Percentiles rank a stretch among this genome's conserved stretches.
These are phyloP conservation scores for Coecobrya sp. DNA, from an alignment of 2,888 invertebrate genomes.

Conservation along the genomic window DNA sequence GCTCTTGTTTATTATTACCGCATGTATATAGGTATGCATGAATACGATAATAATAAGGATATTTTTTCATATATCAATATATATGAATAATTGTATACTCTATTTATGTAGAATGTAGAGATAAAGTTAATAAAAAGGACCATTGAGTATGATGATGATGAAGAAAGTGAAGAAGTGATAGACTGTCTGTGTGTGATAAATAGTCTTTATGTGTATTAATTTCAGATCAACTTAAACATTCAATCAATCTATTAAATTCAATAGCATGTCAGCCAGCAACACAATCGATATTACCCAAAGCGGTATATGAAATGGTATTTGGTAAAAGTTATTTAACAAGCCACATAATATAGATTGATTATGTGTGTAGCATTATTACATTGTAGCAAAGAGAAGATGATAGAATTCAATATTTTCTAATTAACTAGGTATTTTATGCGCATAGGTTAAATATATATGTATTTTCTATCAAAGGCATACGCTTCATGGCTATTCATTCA, in stretches of 20 bases:
- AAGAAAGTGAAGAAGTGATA: slow-evolving; percentile 17
- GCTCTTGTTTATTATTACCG: slow-evolving; percentile 58
- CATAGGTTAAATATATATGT: not conserved
- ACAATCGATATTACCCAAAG: slow-evolving; percentile 24
- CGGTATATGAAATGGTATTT: not conserved
- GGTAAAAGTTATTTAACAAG: not conserved
- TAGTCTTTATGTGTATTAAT: not conserved
- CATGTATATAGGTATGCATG: not conserved
- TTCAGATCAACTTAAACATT: slow-evolving; percentile 17
- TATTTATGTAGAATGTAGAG: slow-evolving; percentile 51
- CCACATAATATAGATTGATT: not conserved
- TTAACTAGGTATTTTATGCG: not conserved
- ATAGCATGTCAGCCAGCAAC: not conserved
- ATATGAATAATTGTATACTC: slow-evolving; percentile 70
- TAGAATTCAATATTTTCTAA: not conserved
- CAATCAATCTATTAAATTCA: slow-evolving; percentile 21
- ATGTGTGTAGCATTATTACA: too few species aligned
- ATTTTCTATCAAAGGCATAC: not conserved
- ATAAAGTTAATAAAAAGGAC: slow-evolving; percentile 58
- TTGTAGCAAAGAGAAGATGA: too few species aligned
- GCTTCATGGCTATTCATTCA: slow-evolving; percentile 30
- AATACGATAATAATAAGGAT: slow-evolving; percentile 56
- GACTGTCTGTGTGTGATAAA: slow-evolving; percentile 9
- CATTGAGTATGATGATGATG: slow-evolving; percentile 13
- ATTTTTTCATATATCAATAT: slow-evolving; percentile 56